Base-by-base conservation (phyloP, 2,888 invertebrate species). In the Sarcophaga subvicina region DNA sequence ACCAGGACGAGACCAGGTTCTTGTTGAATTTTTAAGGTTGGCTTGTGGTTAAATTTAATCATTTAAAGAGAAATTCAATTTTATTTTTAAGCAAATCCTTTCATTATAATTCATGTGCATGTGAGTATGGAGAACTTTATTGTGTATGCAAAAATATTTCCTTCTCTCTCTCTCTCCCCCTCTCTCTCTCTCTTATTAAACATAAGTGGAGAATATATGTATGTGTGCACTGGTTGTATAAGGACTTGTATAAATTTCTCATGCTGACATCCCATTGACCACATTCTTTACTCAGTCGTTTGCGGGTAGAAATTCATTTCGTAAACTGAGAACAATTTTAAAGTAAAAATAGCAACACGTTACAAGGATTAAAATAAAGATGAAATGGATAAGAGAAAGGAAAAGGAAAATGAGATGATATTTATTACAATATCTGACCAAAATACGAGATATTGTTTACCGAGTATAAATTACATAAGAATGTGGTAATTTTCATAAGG, bases 21-120 rank as follows among this genome's bases (percentile, higher is more conserved):
- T 49, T 76, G 72, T 75, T 80, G 67, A 69, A 80, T 70, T 69
- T 54, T 12, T 77, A 80, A 75, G 77, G 80, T 86, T 80, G 80
- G 54, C 77, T 86, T 83, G 80, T 78, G 86, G 83, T 86, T 86
- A 73, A 83, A 73, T 78, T 86, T 80, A 83, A 80, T 83, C 83
- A 83, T 86, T 83, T 77, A 80, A 37, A 83, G 73, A 80, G 54
- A 83, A 83, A 86, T 83, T 86, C 80, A 86, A 86, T 86, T 86
- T 71, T n/a, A 6, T 67, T 22, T 37, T 72, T 11, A 66, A 59
- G 20, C 12, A 54, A 54, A 8, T 37, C 17, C 12, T 54, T 81
- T 75, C 80, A 62, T 81, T 69, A 63, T 73, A 14, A 54, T 14
- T 5, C 54, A 54, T n/a, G 20, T 75, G 47, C 20, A 73, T 37